Base-by-base conservation (phyloP, 2,797 vertebrate species). In the Sphenodon punctatus region DNA sequence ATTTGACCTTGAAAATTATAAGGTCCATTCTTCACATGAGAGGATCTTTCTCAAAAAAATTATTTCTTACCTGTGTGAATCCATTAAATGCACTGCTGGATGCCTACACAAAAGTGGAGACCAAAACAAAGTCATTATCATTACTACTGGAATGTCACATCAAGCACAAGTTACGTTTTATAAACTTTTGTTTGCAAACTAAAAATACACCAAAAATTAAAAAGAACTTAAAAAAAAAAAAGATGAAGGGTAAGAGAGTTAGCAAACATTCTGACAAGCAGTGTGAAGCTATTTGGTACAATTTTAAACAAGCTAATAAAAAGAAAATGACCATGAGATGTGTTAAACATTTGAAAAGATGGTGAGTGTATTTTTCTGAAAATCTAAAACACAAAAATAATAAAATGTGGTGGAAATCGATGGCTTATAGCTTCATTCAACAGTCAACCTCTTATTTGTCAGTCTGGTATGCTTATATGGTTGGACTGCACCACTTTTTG, bases 31-130 rank as follows among this genome's bases (percentile, higher is more conserved):
- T 61, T 71, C 19, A 66, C 89, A 39, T 4, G 46, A 64, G 27
- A 58, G 15, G 34, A 38, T 56, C 23, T 48, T 60, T n/a, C n/a
- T n/a, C n/a, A n/a, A n/a, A n/a, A n/a, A n/a, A n/a, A n/a, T n/a
- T 56, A 80, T 73, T 85, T 85, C 93, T 96, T 96, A 98, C 97
- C 97, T 98, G 96, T 45, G 96, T 92, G 85, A 97, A 96, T 96
- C 97, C 97, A 91, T 98, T 98, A 94, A 98, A 97, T 51, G 97
- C 94, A 88, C 94, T 94, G 89, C 92, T 95, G 81, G 96, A 89
- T 75, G 94, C 95, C 97, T 98, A 93, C 92, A 94, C 82, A 90
- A 82, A 96, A 97, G 93, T 76, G 75, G 88, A 97, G 90, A 97
- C 92, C 65, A 90, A 69, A 96, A 89, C 79, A 73, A 92, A 70